These are phyloP conservation scores for Antheraea pernyi DNA, from an alignment of 1,140 invertebrate genomes.

Conservation along the genomic window DNA sequence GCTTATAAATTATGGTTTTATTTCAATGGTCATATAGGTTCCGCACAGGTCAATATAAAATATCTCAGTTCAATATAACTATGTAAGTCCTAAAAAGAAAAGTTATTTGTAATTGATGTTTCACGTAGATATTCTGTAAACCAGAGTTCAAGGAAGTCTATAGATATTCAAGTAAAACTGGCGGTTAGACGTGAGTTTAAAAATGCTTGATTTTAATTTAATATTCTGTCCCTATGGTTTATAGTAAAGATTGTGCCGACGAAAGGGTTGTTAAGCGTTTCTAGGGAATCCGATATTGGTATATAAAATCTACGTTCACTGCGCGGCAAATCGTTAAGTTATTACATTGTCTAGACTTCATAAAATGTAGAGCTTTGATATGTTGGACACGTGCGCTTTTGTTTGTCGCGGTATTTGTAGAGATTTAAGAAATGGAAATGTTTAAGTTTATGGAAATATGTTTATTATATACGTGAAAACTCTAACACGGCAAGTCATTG, in stretches of 20 bases:
- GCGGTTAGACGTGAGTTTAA: not conserved
- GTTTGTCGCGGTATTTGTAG: not conserved
- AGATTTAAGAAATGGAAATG: not conserved
- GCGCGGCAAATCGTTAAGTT: conserved; percentile 34
- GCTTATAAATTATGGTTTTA: too few species aligned
- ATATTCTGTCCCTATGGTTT: not conserved
- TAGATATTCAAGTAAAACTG: too few species aligned
- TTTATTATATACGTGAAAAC: too few species aligned
- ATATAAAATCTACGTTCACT: conserved; percentile 33
- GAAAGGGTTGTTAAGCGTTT: conserved; percentile 18
- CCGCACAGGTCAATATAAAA: too few species aligned
- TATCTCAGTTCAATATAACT: too few species aligned
- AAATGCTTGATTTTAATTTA: not conserved
- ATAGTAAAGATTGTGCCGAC: not conserved
- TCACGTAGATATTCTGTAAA: too few species aligned
- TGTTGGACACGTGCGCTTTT: conserved; percentile 21
- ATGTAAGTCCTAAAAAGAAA: too few species aligned
- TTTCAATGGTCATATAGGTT: too few species aligned
- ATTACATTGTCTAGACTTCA: conserved; percentile 56
- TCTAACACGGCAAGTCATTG: too few species aligned
- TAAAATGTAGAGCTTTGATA: conserved; percentile 34
- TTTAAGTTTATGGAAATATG: too few species aligned
- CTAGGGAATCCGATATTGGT: conserved; percentile 37
- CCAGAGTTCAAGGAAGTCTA: too few species aligned
- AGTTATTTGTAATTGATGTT: too few species aligned